Evolutionary conservation across 2,113 vertebrate genomes (phyloP), one percentile per base, ranked within the genome.

Genomic region (Percina caprodes): DNA sequence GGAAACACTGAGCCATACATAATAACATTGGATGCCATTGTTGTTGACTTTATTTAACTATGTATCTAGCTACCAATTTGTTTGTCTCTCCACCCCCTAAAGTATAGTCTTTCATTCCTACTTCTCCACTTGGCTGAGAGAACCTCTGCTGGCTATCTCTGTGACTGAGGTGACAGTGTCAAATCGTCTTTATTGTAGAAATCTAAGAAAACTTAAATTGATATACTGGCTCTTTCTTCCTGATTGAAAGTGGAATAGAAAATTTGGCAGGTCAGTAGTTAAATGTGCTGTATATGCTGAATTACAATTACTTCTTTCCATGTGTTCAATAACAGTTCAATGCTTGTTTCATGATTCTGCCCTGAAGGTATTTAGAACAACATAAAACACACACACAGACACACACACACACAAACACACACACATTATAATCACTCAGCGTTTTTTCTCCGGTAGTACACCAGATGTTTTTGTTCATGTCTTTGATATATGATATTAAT

Each of bases 391-490:
- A 66, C 13, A 49, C 46, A 49, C 15, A 49, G 14, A 51, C 49
- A 51, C 18, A 21, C 19, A 52, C 51, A 52, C 7, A 11, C 19
- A n/a, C 7, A 3, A 3, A 3, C 30, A 3, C 30, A 30, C 9
- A 42, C 39, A 42, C 39, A 42, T 42, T 42, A 23, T 54, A 69
- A 54, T 69, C 67, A 39, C 26, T 35, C 12, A 10, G 67, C 2
- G 67, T 61, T 83, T 74, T 66, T 78, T 87, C 72, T 71, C 46
- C 11, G 7, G 58, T 69, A 56, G 48, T 42, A 59, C 70, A 73
- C 72, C 87, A 84, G 77, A 84, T 84, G 80, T 61, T 48, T 75
- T 77, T 69, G 66, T 69, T 79, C 82, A 70, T 56, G 48, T 79
- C 24, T 73, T 72, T 70, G 63, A 56, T 83, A 35, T 76, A 59